Conservation (phyloP, 2,113 vertebrate species). For the Pangasianodon hypophthalmus region DNA sequence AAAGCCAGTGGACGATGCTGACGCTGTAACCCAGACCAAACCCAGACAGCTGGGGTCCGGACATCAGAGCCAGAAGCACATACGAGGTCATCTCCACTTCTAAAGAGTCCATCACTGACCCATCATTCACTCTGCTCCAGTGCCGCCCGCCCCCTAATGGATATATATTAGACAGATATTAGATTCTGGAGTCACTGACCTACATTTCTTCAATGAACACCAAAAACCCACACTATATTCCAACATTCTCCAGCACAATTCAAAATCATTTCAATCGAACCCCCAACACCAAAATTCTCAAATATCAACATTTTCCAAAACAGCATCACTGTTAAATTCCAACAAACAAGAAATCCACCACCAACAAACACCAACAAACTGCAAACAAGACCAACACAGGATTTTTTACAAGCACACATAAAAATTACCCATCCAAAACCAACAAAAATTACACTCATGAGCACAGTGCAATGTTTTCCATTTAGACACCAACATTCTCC, state of each 20-base stretch:
- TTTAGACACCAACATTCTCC: no score
- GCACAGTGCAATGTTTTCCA: no score
- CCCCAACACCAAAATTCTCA: not conserved
- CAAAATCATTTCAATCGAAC: not conserved
- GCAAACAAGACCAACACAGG: no score
- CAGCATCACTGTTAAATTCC: not conserved
- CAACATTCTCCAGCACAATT: not conserved
- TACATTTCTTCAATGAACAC: not conserved
- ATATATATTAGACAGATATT: not conserved
- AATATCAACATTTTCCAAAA: not conserved
- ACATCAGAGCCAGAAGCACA: slow-evolving; percentile 73
- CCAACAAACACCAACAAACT: no score
- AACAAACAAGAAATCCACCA: no score
- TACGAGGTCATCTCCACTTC: not conserved
- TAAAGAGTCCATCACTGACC: no score
- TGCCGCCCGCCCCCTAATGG: not conserved
- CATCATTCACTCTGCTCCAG: not conserved
- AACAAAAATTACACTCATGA: no score
- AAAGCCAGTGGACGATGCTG: slow-evolving; percentile 79
- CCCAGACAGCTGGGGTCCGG: slow-evolving; percentile 47
- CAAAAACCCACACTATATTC: not conserved
- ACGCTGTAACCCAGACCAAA: slow-evolving; percentile 65
- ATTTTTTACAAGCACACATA: no score
- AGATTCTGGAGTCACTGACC: not conserved
- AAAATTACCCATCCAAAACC: no score